Conservation (phyloP, 2,113 vertebrate genomes). For the Proteles cristata region DNA sequence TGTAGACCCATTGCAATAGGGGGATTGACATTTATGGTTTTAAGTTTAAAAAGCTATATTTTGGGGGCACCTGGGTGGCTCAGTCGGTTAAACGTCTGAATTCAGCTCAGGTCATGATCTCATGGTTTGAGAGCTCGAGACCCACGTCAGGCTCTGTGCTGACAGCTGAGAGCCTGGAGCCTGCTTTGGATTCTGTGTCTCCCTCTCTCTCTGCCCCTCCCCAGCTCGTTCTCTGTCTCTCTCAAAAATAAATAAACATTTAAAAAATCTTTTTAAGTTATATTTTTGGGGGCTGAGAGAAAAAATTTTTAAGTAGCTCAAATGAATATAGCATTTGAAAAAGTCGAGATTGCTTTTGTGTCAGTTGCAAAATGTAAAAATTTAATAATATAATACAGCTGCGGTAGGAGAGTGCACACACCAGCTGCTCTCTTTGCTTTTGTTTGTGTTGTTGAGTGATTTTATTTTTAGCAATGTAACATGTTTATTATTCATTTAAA, state of each 20-base stretch:
- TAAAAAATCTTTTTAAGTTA: background rate
- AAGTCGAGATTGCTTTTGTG: background rate
- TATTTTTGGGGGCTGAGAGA: background rate
- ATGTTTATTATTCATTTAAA: slow-evolving; percentile 59
- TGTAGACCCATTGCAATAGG: background rate
- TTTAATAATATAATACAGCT: slow-evolving; percentile 8
- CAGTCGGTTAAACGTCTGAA: too few species aligned
- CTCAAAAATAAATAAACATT: too few species aligned
- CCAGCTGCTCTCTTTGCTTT: background rate
- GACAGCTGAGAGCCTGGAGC: too few species aligned
- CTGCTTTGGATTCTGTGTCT: too few species aligned
- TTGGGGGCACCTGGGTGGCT: background rate
- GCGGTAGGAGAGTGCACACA: background rate
- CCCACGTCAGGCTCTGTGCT: too few species aligned
- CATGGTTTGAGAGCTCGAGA: too few species aligned
- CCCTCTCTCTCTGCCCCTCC: too few species aligned
- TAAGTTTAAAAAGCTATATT: background rate
- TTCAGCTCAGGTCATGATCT: too few species aligned
- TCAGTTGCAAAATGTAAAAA: slow-evolving; percentile 26
- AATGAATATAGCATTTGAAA: background rate
- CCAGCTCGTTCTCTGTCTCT: too few species aligned
- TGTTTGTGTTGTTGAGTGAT: background rate
- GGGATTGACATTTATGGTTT: background rate
- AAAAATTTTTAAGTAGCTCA: background rate
- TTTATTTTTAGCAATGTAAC: slow-evolving; percentile 34